A percentile compares a stretch with the other conserved stretches of the same genome.
Conservation (phyloP, 2,888 invertebrate genomes). For the Heliconius charithonia region DNA sequence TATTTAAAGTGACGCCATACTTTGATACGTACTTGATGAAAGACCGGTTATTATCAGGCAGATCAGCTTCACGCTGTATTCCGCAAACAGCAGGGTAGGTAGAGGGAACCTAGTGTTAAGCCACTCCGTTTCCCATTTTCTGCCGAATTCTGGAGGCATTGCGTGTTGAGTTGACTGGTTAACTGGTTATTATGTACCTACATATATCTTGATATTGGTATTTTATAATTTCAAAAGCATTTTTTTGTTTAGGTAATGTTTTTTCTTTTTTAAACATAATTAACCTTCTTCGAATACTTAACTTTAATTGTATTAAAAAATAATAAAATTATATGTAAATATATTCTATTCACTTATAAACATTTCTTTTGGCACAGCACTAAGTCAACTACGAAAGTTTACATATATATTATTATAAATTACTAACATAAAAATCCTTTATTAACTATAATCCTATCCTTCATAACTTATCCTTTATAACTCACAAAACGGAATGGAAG, state of each 20-base stretch:
- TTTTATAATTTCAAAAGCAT: background rate
- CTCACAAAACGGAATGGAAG: too few relatives aligned
- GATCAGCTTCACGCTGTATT: too few relatives aligned
- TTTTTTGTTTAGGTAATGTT: background rate
- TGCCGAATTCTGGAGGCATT: too few relatives aligned
- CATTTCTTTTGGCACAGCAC: background rate
- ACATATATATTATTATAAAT: too few relatives aligned
- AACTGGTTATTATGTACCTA: background rate
- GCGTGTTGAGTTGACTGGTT: too few relatives aligned
- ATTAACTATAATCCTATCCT: too few relatives aligned
- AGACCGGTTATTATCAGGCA: background rate
- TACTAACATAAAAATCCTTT: background rate
- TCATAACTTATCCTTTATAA: too few relatives aligned
- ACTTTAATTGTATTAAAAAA: conserved; percentile 1
- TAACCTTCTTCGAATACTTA: background rate
- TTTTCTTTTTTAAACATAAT: background rate
- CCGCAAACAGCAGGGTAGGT: too few relatives aligned
- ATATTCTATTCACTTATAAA: background rate
- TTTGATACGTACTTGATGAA: too few relatives aligned
- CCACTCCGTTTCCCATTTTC: too few relatives aligned
- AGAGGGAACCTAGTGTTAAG: too few relatives aligned
- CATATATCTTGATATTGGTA: background rate
- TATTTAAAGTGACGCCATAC: too few relatives aligned
- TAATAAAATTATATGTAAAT: background rate
- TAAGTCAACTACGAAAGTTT: background rate